Conservation (phyloP, 2,797 vertebrate genomes). For the Huso huso region DNA sequence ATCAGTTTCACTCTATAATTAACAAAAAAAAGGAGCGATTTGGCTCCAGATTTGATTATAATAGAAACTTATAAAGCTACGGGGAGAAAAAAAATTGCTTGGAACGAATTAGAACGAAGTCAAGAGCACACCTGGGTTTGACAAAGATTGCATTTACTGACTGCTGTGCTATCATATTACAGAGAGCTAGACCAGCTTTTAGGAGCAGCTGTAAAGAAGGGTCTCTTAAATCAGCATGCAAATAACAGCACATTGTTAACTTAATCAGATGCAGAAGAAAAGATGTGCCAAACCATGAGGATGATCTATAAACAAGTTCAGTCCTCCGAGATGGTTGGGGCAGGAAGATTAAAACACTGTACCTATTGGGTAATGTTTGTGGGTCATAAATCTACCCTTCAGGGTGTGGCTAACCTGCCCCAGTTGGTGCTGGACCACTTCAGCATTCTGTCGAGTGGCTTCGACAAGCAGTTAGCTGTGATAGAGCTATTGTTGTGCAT, state of each 20-base stretch:
- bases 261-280: conserved; percentile 98
- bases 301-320: conserved; percentile 61
- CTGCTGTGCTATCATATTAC: conserved; percentile 95
- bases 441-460: conserved; percentile 31
- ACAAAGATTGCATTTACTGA: conserved; percentile 99
- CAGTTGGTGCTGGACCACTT: conserved; percentile 26
- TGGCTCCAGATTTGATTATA: conserved; percentile 98
- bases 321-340: conserved; percentile 63
- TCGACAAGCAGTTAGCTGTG: conserved; percentile 25
- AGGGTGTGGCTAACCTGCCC: conserved; percentile 27
- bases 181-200: conserved; percentile 87
- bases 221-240: conserved; percentile 98
- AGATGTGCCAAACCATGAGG: conserved; percentile 64
- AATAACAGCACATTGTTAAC: conserved; percentile 99
- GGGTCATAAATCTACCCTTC: conserved; percentile 38
- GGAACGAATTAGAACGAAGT: conserved; percentile 93
- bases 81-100: conserved; percentile 80
- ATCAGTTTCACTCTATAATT: conserved; percentile 94
- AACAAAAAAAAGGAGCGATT: conserved; percentile 89
- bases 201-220: conserved; percentile 81
- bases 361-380: conserved; percentile 54
- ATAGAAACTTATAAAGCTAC: conserved; percentile 93
- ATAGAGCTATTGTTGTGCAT: conserved; percentile 23
- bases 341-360: conserved; percentile 66
- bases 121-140: conserved; percentile 98